phyloP scores from a whole-genome alignment of 2,113 vertebrate genomes.

The Callionymus lyra region DNA sequence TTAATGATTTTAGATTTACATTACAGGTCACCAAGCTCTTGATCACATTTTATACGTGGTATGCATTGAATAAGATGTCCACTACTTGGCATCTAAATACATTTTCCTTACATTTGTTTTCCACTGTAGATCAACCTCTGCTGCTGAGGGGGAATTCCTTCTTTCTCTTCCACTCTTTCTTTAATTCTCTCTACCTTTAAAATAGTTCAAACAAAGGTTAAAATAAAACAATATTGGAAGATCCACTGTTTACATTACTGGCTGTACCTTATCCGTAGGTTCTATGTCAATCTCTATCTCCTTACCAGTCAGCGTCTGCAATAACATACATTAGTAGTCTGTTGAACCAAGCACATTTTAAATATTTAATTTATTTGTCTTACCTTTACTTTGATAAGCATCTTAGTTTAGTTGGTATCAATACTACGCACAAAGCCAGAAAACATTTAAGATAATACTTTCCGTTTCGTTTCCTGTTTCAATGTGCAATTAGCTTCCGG shows the following conservation, averaged over 20 bases:
- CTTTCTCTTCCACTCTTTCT: slow-evolving; percentile 89
- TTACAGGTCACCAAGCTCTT: no score
- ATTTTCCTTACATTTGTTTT: slow-evolving; percentile 91
- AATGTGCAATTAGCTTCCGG: no score
- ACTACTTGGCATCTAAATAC: no score
- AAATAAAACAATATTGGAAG: no score
- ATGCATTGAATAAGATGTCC: no score
- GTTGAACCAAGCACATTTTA: no score
- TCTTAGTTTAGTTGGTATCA: slow-evolving; percentile 38
- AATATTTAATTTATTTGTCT: slow-evolving; percentile 6
- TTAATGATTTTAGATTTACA: no score
- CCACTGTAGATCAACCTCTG: slow-evolving; percentile 93
- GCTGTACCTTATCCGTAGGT: slow-evolving; percentile 83
- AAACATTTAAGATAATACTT: no score
- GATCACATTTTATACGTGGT: no score
- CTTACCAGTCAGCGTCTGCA: slow-evolving; percentile 88
- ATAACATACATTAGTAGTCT: slow-evolving; percentile 4
- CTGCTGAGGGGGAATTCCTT: slow-evolving; percentile 91
- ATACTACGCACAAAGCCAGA: no score
- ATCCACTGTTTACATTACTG: neutral
- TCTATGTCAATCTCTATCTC: slow-evolving; percentile 95
- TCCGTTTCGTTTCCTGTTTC: no score
- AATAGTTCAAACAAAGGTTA: neutral
- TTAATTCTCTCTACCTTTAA: slow-evolving; percentile 89
- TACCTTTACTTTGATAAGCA: slow-evolving; percentile 74